Conservation (phyloP, 2,888 invertebrate species). For the Calameuta pallipes region DNA sequence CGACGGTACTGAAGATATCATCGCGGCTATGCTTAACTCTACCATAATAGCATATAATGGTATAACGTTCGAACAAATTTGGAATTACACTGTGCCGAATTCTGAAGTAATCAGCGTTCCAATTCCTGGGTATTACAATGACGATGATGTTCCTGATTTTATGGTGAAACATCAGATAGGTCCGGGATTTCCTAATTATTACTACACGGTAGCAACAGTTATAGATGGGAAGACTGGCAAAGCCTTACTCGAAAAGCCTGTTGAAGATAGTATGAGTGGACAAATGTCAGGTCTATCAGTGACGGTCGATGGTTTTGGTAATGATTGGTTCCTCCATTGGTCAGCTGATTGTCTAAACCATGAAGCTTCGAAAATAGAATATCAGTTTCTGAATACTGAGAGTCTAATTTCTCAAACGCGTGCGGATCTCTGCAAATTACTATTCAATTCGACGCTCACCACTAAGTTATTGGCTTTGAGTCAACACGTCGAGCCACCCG, state of each 20-base stretch:
- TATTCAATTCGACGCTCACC: constrained; percentile 77
- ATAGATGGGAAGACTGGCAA: constrained; percentile 73
- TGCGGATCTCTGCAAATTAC: constrained; percentile 75
- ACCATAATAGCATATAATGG: constrained; percentile 81
- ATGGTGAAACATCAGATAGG: constrained; percentile 79
- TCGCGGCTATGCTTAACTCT: constrained; percentile 79
- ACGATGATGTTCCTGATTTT: constrained; percentile 82
- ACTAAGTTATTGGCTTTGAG: constrained; percentile 76
- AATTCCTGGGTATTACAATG: constrained; percentile 82
- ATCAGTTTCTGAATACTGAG: constrained; percentile 64
- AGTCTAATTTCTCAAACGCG: constrained; percentile 46
- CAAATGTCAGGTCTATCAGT: constrained; percentile 73
- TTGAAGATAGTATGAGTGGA: constrained; percentile 72
- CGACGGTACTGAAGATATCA: constrained; percentile 78
- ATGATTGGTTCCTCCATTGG: constrained; percentile 85
- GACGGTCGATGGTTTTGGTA: constrained; percentile 73
- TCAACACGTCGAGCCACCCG: constrained; percentile 77
- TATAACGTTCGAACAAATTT: constrained; percentile 73
- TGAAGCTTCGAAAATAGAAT: constrained; percentile 68
- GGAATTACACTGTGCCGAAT: constrained; percentile 77
- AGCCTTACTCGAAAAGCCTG: constrained; percentile 70
- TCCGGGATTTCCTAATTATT: constrained; percentile 79
- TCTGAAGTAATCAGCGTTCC: constrained; percentile 82
- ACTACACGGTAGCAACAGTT: constrained; percentile 74
- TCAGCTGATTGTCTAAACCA: constrained; percentile 73